These are phyloP conservation scores for Drosophila falleni DNA, from an alignment of 2,888 invertebrate genomes.

Conservation along the genomic window DNA sequence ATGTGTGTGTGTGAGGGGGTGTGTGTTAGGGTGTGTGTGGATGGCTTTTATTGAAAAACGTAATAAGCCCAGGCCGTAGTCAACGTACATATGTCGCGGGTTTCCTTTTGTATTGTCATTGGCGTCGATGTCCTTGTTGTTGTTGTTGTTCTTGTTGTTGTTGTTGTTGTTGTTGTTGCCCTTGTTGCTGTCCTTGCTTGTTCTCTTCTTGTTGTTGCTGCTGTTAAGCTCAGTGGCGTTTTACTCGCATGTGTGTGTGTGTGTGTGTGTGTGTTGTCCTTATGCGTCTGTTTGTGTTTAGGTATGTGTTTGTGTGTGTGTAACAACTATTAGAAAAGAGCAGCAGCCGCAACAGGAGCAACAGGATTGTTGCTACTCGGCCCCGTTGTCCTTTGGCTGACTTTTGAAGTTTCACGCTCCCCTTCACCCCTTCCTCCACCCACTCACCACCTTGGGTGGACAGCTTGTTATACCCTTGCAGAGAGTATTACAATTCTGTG, in stretches of 20 bases:
- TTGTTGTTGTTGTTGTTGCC: constrained; percentile 34
- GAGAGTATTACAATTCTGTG: neutral
- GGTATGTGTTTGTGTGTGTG: constrained; percentile 38
- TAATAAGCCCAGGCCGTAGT: constrained; percentile 66
- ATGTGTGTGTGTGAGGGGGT: constrained; percentile 6
- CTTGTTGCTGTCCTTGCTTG: constrained; percentile 17
- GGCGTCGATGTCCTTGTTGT: constrained; percentile 61
- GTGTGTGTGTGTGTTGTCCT: constrained; percentile 43
- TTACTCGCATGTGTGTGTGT: constrained; percentile 30
- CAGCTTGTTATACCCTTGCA: constrained; percentile 7
- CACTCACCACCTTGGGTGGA: neutral
- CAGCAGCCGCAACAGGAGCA: constrained; percentile 39
- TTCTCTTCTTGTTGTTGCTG: constrained; percentile 15
- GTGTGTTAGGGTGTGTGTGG: constrained; percentile 27
- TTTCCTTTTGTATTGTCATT: constrained; percentile 74
- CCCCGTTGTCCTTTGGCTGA: constrained; percentile 49
- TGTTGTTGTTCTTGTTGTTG: constrained; percentile 27
- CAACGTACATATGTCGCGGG: constrained; percentile 72
- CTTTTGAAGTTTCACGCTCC: constrained; percentile 52
- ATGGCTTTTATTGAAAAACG: constrained; percentile 67
- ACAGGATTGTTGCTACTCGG: constrained; percentile 46
- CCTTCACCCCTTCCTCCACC: too few relatives aligned
- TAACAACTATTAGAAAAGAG: constrained; percentile 75
- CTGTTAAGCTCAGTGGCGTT: constrained; percentile 49
- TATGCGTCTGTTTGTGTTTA: constrained; percentile 43